Percentiles rank a stretch among this genome's conserved stretches.
Evolutionary conservation across 2,797 vertebrate species (phyloP).

Genomic region (Scolopax rusticola): DNA sequence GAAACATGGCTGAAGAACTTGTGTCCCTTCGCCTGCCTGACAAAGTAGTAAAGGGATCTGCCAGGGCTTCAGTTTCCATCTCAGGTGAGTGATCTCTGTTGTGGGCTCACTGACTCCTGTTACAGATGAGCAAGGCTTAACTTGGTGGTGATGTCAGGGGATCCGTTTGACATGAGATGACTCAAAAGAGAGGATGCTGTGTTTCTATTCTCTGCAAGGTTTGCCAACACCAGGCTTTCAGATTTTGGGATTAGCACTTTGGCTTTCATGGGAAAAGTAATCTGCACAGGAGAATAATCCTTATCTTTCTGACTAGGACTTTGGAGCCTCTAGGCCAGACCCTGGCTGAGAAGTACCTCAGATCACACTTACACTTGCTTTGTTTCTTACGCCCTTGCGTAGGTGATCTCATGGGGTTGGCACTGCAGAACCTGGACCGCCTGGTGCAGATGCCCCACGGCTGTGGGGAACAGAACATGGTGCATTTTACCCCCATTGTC

Average conservation of each 20-base stretch:
- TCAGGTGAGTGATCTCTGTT: background rate
- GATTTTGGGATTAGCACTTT: background rate
- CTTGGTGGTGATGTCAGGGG: background rate
- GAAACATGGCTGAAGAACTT: background rate
- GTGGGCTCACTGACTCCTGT: background rate
- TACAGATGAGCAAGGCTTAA: background rate
- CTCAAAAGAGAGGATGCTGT: background rate
- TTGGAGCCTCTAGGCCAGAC: background rate
- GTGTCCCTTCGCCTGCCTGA: constrained; percentile 48
- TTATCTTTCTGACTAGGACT: background rate
- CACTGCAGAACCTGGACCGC: background rate
- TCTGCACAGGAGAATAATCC: background rate
- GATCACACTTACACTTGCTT: background rate
- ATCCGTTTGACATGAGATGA: background rate
- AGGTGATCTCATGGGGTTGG: constrained; percentile 55
- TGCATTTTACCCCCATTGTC: background rate
- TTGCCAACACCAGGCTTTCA: background rate
- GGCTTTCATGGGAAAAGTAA: background rate
- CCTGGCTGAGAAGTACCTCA: background rate
- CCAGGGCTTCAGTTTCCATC: constrained; percentile 48
- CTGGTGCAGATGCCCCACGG: constrained; percentile 12
- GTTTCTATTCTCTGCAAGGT: background rate
- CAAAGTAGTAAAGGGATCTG: constrained; percentile 39
- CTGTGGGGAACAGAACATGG: constrained; percentile 45
- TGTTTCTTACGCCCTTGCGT: background rate